Percentiles rank a stretch among this genome's conserved stretches.
Evolutionary conservation across 37 sponge, comb jelly and placozoan genomes (phyloP).

Genomic region (Agelas oroides): DNA sequence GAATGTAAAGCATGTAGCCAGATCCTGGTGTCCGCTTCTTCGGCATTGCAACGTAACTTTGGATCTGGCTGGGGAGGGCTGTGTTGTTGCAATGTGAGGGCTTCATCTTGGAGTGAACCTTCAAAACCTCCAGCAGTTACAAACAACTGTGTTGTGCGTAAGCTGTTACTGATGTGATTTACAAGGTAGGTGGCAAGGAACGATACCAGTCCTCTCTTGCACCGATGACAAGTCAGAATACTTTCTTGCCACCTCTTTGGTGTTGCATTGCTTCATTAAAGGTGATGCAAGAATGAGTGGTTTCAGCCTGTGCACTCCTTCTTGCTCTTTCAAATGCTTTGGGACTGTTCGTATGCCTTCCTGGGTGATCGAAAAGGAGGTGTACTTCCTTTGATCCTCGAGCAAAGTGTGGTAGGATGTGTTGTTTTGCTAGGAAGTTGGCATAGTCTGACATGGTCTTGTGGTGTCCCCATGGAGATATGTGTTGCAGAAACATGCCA

Average conservation of each 20-base stretch:
- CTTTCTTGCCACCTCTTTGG: constrained; percentile 2
- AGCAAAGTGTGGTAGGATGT: background rate
- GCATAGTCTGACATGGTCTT: constrained; percentile 16
- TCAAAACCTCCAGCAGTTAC: constrained; percentile 14
- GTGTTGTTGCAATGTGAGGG: background rate
- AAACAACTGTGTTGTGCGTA: background rate
- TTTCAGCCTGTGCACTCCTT: background rate
- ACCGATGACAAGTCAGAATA: constrained; percentile 24
- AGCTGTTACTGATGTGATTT: background rate
- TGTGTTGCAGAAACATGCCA: background rate
- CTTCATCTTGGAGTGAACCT: background rate
- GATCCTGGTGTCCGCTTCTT: too few relatives aligned
- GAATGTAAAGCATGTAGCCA: constrained; percentile 14
- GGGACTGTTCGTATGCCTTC: background rate
- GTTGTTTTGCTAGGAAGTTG: background rate
- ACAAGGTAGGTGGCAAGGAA: background rate
- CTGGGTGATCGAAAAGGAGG: constrained; percentile 7
- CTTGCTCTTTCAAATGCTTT: background rate
- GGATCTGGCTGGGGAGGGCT: constrained; percentile 13
- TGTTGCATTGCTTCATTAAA: too few relatives aligned
- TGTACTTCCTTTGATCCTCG: background rate
- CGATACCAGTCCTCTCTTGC: background rate
- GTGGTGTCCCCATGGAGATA: background rate
- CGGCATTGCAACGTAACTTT: constrained; percentile 13
- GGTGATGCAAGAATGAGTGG: background rate